Base-by-base conservation (phyloP, 2,113 vertebrate genomes). In the Varanus salvator region DNA sequence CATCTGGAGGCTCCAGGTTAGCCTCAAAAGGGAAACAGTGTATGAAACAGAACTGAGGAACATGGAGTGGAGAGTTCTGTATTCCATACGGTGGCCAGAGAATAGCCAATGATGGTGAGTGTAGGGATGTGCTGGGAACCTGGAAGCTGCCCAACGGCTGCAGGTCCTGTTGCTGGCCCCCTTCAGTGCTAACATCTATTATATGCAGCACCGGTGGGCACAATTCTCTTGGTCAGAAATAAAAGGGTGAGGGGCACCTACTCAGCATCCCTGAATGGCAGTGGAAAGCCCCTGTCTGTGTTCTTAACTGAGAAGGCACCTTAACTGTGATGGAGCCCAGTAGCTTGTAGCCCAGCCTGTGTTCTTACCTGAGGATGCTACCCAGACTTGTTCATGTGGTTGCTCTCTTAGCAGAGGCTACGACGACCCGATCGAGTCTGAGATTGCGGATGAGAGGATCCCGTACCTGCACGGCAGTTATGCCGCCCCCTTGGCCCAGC, bases 401-500 rank as follows among this genome's bases (percentile, higher is more conserved):
- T 86, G 50, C 48, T 34, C 83, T 19, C 66, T 60, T 38, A 81
- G 0, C 96, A 99, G 99, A 96, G 97, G 98, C 89, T 99, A 98
- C 15, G 98, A 99, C 1, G 98, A 99, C 68, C 95, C 97, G 57
- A 96, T 98, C 0, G 99, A 99, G 87, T 92, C 98, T 0, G 99
- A 99, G 95, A 93, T 99, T 96, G 97, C 98, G 0, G 98, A 99
- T 0, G 99, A 99, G 95, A 97, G 98, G 91, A 97, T 98, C 69
- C 98, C 98, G 0, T 99, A 98, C 92, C 96, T 98, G 14, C 98
- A 98, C 0, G 96, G 98, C 1, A 97, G 98, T 87, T 99, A 98
- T 71, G 97, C 98, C 0, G 99, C 99, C 0, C 99, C 99, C 0
- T 96, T 99, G 90, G 99, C 99, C 0, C 99, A 99, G 96, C 98